Base-by-base conservation (phyloP, 2,113 vertebrate species). In the Struthidea cinerea region DNA sequence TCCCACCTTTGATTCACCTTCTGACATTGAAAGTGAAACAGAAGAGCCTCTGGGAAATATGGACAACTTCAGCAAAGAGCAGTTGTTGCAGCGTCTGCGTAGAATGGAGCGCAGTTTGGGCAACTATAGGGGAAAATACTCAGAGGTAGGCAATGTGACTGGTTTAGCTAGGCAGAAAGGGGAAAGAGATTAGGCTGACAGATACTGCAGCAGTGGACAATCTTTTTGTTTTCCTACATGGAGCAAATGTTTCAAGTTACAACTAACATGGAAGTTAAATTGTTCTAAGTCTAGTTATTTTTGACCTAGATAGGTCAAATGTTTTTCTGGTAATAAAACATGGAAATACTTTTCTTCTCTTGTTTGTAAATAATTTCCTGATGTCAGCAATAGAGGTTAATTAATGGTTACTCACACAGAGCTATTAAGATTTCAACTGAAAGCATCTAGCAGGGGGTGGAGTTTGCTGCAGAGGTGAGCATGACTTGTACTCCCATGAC, bases 21-120 rank as follows among this genome's bases (percentile, higher is more conserved):
- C 99, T 2, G 99, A 99, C 75, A 98, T 99, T 46, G 99, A 99
- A 97, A 99, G 99, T 5, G 99, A 99, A 95, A 97, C 98, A 0
- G 99, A 99, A 94, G 99, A 99, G 50, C 89, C 96, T 1, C 59
- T 81, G 1, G 98, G 98, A 55, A 98, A 78, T 13, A 50, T 64
- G 4, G 99, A 99, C 70, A 92, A 96, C 37, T 97, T 99, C 60
- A 98, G 96, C 83, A 99, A 98, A 94, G 99, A 99, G 22, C 99
- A 99, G 97, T 35, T 99, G 91, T 42, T 98, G 67, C 98, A 99
- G 75, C 97, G 98, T 3, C 87, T 99, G 79, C 97, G 96, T 26
- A 97, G 98, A 55, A 98, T 98, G 97, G 99, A 99, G 56, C 98
- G 98, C 56, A 99, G 99, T 78, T 97, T 99, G 90, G 98, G 96